These are phyloP conservation scores for Eudemis profundana DNA, from an alignment of 2,888 invertebrate species.

Conservation along the genomic window DNA sequence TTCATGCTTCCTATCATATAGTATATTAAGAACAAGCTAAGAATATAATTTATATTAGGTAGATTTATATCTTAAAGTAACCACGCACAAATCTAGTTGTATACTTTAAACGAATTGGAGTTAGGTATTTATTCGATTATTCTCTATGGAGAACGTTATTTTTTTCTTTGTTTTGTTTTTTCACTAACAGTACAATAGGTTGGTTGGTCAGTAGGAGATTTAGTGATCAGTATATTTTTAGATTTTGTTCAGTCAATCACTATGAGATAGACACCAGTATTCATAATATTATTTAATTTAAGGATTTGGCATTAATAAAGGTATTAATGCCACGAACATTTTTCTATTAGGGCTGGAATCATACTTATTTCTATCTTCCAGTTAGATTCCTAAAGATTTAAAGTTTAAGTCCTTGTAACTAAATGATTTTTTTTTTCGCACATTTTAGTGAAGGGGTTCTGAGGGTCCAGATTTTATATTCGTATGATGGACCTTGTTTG, in stretches of 20 bases:
- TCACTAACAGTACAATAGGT: constrained; percentile 19
- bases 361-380: no score
- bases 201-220: constrained; percentile 9
- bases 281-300: constrained; percentile 26
- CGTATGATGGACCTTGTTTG: no score
- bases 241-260: constrained; percentile 2
- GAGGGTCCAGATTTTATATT: no score
- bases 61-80: constrained; percentile 24
- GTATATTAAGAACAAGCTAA: constrained; percentile 18
- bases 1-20: constrained; percentile 12
- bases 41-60: constrained; percentile 30
- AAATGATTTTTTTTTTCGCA: no score
- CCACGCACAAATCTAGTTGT: constrained; percentile 24
- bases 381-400: no score
- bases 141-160: not conserved
- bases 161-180: constrained; percentile 10
- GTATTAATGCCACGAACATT: constrained; percentile 9
- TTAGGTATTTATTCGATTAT: constrained; percentile 21
- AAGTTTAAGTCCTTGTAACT: no score
- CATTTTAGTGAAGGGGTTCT: no score
- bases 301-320: constrained; percentile 10
- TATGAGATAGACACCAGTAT: constrained; percentile 34
- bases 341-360: not conserved
- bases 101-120: not conserved
- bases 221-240: constrained; percentile 13